Conservation (phyloP, 2,888 invertebrate species). For the Slavum lentiscoides region DNA sequence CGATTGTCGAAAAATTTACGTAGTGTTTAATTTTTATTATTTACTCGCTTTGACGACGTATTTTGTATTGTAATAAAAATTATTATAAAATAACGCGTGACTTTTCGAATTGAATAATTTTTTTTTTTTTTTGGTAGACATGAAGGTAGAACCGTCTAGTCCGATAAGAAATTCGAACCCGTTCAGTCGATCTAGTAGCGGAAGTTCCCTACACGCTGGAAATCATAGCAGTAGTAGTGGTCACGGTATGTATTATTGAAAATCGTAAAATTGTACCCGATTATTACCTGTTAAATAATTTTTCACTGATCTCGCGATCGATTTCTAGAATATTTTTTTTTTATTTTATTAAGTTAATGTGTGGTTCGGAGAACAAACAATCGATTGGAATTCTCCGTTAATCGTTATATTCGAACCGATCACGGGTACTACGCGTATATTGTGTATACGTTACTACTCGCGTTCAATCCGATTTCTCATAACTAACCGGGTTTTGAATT, state of each 20-base stretch:
- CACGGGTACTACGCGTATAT: no score
- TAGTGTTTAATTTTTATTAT: background rate
- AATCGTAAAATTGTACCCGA: no score
- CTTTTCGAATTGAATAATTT: background rate
- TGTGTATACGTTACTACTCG: no score
- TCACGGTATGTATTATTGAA: conserved; percentile 55
- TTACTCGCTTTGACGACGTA: background rate
- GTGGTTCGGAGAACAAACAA: no score
- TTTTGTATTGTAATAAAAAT: background rate
- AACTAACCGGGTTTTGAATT: background rate
- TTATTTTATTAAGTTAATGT: no score
- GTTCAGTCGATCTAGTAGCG: conserved; percentile 68
- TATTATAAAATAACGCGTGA: no score
- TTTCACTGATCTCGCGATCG: no score
- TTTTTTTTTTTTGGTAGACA: conserved; percentile 57
- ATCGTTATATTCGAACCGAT: no score
- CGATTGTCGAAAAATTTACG: background rate
- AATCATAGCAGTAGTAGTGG: conserved; percentile 57
- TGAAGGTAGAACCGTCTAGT: conserved; percentile 67
- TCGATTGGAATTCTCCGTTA: no score
- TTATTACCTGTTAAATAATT: no score
- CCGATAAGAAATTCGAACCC: conserved; percentile 60
- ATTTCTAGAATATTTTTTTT: no score
- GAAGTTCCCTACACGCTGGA: conserved; percentile 76
- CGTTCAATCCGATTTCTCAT: no score